Evolutionary conservation across 2,888 invertebrate species (phyloP).

Genomic region (Nomada ferruginata): DNA sequence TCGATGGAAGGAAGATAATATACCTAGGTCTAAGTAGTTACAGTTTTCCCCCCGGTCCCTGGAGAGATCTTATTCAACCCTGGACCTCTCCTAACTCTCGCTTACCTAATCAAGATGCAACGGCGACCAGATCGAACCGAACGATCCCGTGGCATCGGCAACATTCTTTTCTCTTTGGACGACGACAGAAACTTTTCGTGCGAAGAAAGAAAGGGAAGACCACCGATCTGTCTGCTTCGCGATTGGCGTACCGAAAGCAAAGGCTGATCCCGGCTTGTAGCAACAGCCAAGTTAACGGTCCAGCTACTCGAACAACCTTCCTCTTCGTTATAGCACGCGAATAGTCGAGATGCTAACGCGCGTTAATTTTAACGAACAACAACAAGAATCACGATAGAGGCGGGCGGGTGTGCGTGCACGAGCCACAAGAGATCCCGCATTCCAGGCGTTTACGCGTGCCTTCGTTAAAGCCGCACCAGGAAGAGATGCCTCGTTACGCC

Average conservation of each 20-base stretch:
- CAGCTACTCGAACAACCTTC: neutral
- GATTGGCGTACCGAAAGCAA: too few relatives aligned
- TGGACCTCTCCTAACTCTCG: neutral
- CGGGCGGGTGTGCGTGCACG: neutral
- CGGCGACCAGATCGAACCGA: neutral
- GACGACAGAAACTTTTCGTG: neutral
- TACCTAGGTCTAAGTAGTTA: neutral
- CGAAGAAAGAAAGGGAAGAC: too few relatives aligned
- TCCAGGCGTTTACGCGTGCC: slow-evolving; percentile 51
- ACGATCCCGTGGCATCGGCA: neutral
- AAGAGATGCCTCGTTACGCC: slow-evolving; percentile 67
- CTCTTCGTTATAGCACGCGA: neutral
- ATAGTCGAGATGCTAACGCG: slow-evolving; percentile 1
- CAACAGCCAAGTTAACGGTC: neutral
- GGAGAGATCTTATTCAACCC: slow-evolving; percentile 16
- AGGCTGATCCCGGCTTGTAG: too few relatives aligned
- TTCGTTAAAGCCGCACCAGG: slow-evolving; percentile 68
- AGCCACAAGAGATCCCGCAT: slow-evolving; percentile 19
- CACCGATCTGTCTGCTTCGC: too few relatives aligned
- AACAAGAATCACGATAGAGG: slow-evolving; percentile 3
- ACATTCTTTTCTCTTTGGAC: too few relatives aligned
- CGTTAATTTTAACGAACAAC: slow-evolving; percentile 35
- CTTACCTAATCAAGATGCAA: neutral
- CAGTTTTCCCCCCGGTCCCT: neutral
- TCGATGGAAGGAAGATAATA: neutral